Conservation (phyloP, 2,113 vertebrate species). For the Progne subis region DNA sequence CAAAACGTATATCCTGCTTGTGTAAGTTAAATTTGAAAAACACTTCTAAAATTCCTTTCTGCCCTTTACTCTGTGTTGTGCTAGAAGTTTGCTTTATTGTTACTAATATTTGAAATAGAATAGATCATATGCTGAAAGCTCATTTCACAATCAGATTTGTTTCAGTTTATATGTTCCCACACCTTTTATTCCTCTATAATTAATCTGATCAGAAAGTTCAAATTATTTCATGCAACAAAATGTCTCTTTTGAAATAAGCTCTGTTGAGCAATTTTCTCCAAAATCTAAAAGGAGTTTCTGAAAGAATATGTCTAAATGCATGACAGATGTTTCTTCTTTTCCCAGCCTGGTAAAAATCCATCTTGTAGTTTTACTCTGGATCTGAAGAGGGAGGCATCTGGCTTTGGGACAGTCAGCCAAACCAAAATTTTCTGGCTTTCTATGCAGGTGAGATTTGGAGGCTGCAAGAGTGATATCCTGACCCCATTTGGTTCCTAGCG, state of each 20-base stretch:
- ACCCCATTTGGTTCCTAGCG: neutral
- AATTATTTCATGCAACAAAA: neutral
- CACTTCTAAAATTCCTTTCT: neutral
- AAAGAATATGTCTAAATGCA: fast-evolving
- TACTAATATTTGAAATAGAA: neutral
- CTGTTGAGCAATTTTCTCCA: neutral
- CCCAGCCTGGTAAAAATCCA: neutral
- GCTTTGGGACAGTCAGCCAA: neutral
- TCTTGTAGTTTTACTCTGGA: neutral
- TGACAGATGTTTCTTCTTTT: neutral
- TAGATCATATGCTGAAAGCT: neutral
- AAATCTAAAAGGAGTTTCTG: neutral
- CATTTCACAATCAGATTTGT: neutral
- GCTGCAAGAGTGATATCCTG: neutral
- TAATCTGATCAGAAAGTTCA: neutral
- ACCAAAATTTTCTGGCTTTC: neutral
- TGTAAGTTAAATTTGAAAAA: no score
- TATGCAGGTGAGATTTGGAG: neutral
- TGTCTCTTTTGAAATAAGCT: fast-evolving
- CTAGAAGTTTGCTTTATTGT: neutral
- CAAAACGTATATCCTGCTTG: neutral
- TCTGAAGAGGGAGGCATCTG: neutral
- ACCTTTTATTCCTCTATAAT: neutral
- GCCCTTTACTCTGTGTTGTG: neutral
- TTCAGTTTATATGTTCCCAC: neutral